Evolutionary conservation across 2,797 vertebrate genomes (phyloP), one percentile per base, ranked within the genome.

Genomic region (Sparus aurata): DNA sequence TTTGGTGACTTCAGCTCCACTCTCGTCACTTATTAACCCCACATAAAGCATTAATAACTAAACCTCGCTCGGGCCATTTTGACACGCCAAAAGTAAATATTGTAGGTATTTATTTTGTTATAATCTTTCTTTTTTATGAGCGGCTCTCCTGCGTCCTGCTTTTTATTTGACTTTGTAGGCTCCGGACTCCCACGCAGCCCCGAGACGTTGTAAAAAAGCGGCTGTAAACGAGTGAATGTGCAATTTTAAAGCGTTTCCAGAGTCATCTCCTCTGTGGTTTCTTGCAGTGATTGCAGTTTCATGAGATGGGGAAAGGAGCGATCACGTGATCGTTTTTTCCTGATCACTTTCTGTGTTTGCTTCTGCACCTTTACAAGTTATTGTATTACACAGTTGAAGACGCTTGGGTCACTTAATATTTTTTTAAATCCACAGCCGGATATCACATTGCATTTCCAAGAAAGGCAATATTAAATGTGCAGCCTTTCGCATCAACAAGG

Each of bases 21-120:
- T 78, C 25, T 50, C 50, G 89, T 91, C 53, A 89, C 80, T 89
- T 69, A 92, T 92, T 92, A 92, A 91, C 81, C 59, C 43, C 1
- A 2, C 73, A 65, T 66, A 64, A 79, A 78, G 41, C 61, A 55
- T 45, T 49, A 77, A 89, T 83, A 84, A 73, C 67, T 64, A 50
- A 86, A 64, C 85, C 22, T 0, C 1, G 54, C 20, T 13, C 22
- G 34, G 53, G 18, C 75, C 60, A 38, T 74, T 80, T 72, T 41
- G 75, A 65, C 84, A 82, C 84, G 34, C 84, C 87, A 69, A 81
- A 81, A 89, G 91, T 87, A 79, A 87, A 92, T 77, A 80, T 16
- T 61, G 49, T 22, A 6, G 62, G 2, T 73, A 38, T 83, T 82
- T 43, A 34, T 34, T 34, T 34, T 11, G n/a, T n/a, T n/a, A n/a